Base-by-base conservation (phyloP, 64 coral and sea anemone genomes). In the Montipora cactus region DNA sequence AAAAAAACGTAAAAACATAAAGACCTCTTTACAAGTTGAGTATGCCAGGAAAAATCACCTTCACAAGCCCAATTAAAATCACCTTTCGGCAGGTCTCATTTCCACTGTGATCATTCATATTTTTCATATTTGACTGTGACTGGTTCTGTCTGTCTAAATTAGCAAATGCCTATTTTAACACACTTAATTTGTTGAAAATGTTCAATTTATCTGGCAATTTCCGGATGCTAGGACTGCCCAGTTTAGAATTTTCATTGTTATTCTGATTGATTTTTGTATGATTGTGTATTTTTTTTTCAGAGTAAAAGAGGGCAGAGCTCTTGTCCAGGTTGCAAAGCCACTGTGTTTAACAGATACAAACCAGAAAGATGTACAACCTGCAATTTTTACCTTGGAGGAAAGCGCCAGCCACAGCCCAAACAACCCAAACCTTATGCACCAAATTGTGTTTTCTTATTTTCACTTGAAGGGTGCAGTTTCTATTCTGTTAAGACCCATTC, bases 321-420 rank as follows among this genome's bases (percentile, higher is more conserved):
- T 47, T 86, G 82, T 15, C 61, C 82, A 10, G 37, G 22, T 11
- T 86, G 82, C 37, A 87, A 71, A 44, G 67, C 66, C 13, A 44
- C 67, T 18, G 69, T 67, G 25, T 73, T 73, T 44, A 87, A 87
- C 67, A 28, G 84, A 19, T 87, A 47, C 3, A 87, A 87, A 74
- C 84, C 84, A 21, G 11, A 61, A 19, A 87, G 70, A 8, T 74
- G 84, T 49, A 14, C 59, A 5, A 44, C 47, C 1, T 86, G 82
- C 22, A 69, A 73, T 47, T 87, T 48, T 64, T 18, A 46, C 8
- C 16, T 87, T 73, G 84, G 84, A 18, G 84, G 84, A 72, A 74
- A 46, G 49, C 46, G 10, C 46, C 45, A 73, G 28, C 68, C 44
- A 64, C 59, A 19, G 20, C 46, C 44, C 21, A 87, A 87, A 53